A percentile compares a stretch with the other conserved stretches of the same genome.
These are phyloP conservation scores for Cerceris rybyensis DNA, from an alignment of 2,888 invertebrate genomes.

Conservation along the genomic window DNA sequence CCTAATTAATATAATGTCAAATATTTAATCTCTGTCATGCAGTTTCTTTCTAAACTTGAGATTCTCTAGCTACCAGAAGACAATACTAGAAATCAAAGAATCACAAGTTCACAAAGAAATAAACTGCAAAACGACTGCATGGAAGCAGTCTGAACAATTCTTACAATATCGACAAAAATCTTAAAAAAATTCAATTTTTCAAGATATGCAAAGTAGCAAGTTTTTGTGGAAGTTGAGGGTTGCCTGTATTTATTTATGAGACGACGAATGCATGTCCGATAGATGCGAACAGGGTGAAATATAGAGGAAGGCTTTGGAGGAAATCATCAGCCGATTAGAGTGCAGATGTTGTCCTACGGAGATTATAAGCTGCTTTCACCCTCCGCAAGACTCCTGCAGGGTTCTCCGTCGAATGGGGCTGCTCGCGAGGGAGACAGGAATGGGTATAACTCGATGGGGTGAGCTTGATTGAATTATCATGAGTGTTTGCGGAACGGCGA, in stretches of 20 bases:
- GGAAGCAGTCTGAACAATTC: too few relatives aligned
- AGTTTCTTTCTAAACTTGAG: too few relatives aligned
- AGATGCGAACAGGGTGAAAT: slow-evolving; percentile 26
- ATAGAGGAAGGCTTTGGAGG: slow-evolving; percentile 55
- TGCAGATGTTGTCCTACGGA: slow-evolving; percentile 80
- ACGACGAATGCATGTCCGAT: background rate
- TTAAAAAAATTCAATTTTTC: too few relatives aligned
- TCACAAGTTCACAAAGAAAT: too few relatives aligned
- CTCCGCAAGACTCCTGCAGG: slow-evolving; percentile 46
- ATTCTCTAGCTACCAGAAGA: too few relatives aligned
- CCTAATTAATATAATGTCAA: too few relatives aligned
- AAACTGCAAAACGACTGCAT: too few relatives aligned
- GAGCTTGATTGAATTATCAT: slow-evolving; percentile 81
- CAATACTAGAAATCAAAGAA: too few relatives aligned
- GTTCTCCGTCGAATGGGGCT: slow-evolving; percentile 48
- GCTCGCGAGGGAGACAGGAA: slow-evolving; percentile 41
- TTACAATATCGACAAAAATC: too few relatives aligned
- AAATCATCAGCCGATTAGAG: slow-evolving; percentile 81
- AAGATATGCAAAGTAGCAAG: too few relatives aligned
- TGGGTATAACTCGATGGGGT: slow-evolving; percentile 62
- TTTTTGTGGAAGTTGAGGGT: too few relatives aligned
- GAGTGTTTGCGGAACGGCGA: slow-evolving; percentile 81
- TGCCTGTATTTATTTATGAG: background rate
- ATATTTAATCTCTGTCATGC: too few relatives aligned
- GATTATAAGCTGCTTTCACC: slow-evolving; percentile 77